These are phyloP conservation scores for Cordilura impudica DNA, from an alignment of 2,888 invertebrate species.

Conservation along the genomic window DNA sequence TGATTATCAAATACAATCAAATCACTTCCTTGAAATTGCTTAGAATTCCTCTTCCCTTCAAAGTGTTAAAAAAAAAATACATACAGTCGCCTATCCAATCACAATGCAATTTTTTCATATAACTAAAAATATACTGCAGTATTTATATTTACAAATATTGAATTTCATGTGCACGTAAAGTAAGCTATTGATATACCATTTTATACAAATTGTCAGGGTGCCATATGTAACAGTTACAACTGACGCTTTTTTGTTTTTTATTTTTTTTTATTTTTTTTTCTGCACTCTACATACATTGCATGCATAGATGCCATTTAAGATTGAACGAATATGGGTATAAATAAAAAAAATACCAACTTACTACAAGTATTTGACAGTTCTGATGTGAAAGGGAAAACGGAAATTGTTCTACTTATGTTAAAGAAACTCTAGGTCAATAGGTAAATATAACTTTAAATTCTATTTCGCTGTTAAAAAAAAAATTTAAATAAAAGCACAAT, in stretches of 20 bases:
- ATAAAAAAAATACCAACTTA: constrained; percentile 5
- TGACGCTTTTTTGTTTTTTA: constrained; percentile 40
- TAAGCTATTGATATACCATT: constrained; percentile 36
- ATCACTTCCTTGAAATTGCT: too few relatives aligned
- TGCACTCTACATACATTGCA: constrained; percentile 68
- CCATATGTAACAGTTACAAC: constrained; percentile 51
- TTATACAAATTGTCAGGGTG: constrained; percentile 32
- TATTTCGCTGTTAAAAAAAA: not conserved
- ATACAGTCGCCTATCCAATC: not conserved
- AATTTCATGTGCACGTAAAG: not conserved
- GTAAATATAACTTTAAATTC: constrained; percentile 30
- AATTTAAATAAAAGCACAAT: not conserved
- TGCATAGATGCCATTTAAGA: constrained; percentile 70
- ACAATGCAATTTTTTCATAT: too few relatives aligned
- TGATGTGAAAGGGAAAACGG: constrained; percentile 18
- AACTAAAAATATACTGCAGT: constrained; percentile 22
- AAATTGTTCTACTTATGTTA: constrained; percentile 7
- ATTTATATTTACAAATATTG: constrained; percentile 66
- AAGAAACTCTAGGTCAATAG: constrained; percentile 41
- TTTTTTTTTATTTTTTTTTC: not conserved
- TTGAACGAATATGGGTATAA: constrained; percentile 44
- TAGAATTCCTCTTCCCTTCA: too few relatives aligned
- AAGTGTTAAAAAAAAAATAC: too few relatives aligned
- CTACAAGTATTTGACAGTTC: constrained; percentile 53
- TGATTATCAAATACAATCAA: too few relatives aligned